Evolutionary conservation across 2,113 vertebrate species (phyloP), one percentile per base, ranked within the genome.

Genomic region (Pardalotus punctatus): DNA sequence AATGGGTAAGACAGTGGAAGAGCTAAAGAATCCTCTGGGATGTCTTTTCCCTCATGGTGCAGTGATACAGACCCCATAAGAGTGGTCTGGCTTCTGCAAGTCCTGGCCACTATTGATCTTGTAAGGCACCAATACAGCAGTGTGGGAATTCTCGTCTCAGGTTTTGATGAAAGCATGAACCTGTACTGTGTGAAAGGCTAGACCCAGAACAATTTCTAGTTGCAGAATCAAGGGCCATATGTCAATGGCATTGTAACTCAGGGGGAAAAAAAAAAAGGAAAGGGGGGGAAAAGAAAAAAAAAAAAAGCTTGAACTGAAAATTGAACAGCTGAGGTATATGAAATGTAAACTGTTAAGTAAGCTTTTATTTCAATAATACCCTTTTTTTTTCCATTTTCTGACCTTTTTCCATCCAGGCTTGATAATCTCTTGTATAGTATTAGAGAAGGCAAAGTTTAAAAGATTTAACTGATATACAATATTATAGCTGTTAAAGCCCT

Each of bases 261-360:
- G 5, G 6, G 1, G 1, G 9, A 4, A 17, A 12, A 4, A 48
- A 38, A 47, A 40, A 9, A 24, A 40, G 38, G n/a, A n/a, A n/a
- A n/a, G n/a, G n/a, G n/a, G n/a, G n/a, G n/a, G n/a, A n/a, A n/a
- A n/a, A n/a, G n/a, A n/a, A n/a, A n/a, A n/a, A n/a, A n/a, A n/a
- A 13, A 27, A 35, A 35, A 12, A 16, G 8, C 17, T 66, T 79
- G 64, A 89, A 42, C 2, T 4, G 33, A 45, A 89, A 93, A 47
- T 29, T 24, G 78, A 88, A 60, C 15, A 81, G 25, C 11, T 81
- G 60, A 84, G 88, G 29, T 8, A 25, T 38, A 72, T 47, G 54
- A 95, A 94, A 93, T 58, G 21, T 66, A 94, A 94, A 91, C 58
- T 29, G 18, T 43, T 78, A 84, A 65, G 54, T 47, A 91, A 89